These are phyloP conservation scores for Leptarthrus brevirostris DNA, from an alignment of 2,888 invertebrate species.

Conservation along the genomic window DNA sequence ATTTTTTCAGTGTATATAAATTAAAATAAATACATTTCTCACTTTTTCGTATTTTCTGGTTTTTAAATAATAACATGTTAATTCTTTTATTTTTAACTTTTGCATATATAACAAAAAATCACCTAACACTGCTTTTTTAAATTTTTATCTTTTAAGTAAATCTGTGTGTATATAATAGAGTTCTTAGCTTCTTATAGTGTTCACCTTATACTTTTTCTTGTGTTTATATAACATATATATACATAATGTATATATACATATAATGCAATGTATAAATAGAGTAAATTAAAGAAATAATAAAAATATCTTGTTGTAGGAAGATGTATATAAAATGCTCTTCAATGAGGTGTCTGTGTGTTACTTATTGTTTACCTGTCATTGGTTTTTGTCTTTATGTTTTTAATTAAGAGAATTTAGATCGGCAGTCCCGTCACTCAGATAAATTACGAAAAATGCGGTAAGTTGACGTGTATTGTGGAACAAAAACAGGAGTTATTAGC, in stretches of 20 bases:
- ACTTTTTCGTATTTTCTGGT: constrained; percentile 39
- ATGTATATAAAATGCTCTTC: constrained; percentile 36
- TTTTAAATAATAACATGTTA: constrained; percentile 44
- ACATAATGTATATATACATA: constrained; percentile 19
- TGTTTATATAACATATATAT: constrained; percentile 13
- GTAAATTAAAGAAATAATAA: constrained; percentile 43
- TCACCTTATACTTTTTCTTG: constrained; percentile 16
- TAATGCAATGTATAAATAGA: constrained; percentile 28
- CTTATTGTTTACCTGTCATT: constrained; percentile 12
- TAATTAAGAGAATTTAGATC: constrained; percentile 10
- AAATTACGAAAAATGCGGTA: too few species aligned
- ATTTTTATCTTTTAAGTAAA: constrained; percentile 37
- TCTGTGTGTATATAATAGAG: constrained; percentile 37
- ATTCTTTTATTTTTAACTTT: constrained; percentile 41
- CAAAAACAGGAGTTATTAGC: too few species aligned
- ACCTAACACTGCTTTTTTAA: constrained; percentile 45
- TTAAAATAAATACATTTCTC: constrained; percentile 64
- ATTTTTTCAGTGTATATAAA: constrained; percentile 66
- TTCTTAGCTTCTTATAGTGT: constrained; percentile 14
- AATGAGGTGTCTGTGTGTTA: constrained; percentile 4
- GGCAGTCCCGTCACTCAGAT: too few species aligned
- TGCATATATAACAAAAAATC: constrained; percentile 43
- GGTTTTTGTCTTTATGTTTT: constrained; percentile 18
- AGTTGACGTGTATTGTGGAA: too few species aligned
- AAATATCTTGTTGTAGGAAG: constrained; percentile 13